Evolutionary conservation across 37 sponge, comb jelly and placozoan species (phyloP).

Genomic region (Ephydatia muelleri): DNA sequence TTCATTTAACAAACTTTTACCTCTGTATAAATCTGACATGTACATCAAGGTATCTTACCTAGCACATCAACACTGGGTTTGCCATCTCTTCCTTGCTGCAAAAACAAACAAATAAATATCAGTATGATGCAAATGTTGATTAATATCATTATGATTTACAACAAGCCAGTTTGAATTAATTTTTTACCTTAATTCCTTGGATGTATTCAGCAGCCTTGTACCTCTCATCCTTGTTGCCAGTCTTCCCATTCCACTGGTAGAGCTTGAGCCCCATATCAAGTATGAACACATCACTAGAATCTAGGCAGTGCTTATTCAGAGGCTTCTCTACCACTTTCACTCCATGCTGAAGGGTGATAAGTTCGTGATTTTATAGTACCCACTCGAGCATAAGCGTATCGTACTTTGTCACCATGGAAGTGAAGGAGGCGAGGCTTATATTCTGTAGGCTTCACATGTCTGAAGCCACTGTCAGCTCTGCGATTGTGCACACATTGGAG

Average conservation of each 20-base stretch:
- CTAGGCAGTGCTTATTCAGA: slow-evolving; percentile 41
- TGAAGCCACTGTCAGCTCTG: slow-evolving; percentile 56
- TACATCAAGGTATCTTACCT: not conserved
- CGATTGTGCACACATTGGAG: no score
- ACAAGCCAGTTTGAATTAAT: not conserved
- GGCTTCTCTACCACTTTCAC: slow-evolving; percentile 41
- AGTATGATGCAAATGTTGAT: no score
- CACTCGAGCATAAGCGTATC: no score
- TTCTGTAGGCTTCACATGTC: slow-evolving; percentile 43
- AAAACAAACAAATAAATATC: not conserved
- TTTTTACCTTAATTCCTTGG: slow-evolving; percentile 34
- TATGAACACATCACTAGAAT: slow-evolving; percentile 73
- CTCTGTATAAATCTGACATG: not conserved
- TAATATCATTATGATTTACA: not conserved
- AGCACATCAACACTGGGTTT: slow-evolving; percentile 9
- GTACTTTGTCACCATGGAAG: slow-evolving; percentile 32
- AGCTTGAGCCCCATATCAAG: slow-evolving; percentile 67
- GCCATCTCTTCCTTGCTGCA: slow-evolving; percentile 27
- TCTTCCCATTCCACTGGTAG: slow-evolving; percentile 74
- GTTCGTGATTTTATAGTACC: not conserved
- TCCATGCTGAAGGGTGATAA: slow-evolving; percentile 3
- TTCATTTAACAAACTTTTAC: not conserved
- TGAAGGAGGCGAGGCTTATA: slow-evolving; percentile 50
- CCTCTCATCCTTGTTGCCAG: slow-evolving; percentile 76
- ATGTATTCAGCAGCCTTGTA: slow-evolving; percentile 62